phyloP scores from a whole-genome alignment of 1,140 invertebrate genomes.

The Lordiphosa mommai region DNA sequence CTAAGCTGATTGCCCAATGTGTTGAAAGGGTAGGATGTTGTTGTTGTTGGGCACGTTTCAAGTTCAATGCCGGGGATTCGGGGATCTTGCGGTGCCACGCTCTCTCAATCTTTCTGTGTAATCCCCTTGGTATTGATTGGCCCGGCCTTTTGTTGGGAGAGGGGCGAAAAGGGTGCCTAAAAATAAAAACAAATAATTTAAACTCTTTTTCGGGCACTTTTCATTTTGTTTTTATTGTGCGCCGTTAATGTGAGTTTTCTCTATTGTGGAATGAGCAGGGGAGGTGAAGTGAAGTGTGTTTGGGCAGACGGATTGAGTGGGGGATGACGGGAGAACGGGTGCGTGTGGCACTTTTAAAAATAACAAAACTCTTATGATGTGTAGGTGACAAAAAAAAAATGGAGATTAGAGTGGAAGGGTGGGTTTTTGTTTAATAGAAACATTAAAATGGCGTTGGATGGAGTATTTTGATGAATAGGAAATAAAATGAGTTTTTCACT shows the following conservation, averaged over 20 bases:
- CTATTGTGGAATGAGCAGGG: not conserved
- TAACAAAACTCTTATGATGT: constrained; percentile 45
- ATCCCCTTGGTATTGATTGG: constrained; percentile 60
- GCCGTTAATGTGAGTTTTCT: constrained; percentile 46
- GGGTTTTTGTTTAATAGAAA: constrained; percentile 1
- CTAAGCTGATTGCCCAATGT: constrained; percentile 47
- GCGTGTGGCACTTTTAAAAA: constrained; percentile 49
- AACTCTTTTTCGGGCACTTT: constrained; percentile 53
- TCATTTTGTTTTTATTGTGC: constrained; percentile 68
- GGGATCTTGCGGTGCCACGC: constrained; percentile 69
- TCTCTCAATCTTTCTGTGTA: constrained; percentile 23
- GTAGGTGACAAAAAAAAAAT: constrained; percentile 25
- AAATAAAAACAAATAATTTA: constrained; percentile 62
- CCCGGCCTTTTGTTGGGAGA: constrained; percentile 14
- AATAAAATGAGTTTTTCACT: too few relatives aligned
- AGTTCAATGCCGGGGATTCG: constrained; percentile 72
- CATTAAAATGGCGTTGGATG: too few relatives aligned
- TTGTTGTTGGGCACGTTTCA: constrained; percentile 40
- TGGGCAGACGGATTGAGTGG: not conserved
- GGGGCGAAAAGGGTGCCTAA: constrained; percentile 27
- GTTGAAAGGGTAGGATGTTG: constrained; percentile 56
- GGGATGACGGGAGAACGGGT: not conserved
- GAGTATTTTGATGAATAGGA: too few relatives aligned
- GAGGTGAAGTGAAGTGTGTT: not conserved
- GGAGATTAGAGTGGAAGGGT: constrained; percentile 19